Evolutionary conservation across 2,113 vertebrate genomes (phyloP).

Genomic region (Lathamus discolor): DNA sequence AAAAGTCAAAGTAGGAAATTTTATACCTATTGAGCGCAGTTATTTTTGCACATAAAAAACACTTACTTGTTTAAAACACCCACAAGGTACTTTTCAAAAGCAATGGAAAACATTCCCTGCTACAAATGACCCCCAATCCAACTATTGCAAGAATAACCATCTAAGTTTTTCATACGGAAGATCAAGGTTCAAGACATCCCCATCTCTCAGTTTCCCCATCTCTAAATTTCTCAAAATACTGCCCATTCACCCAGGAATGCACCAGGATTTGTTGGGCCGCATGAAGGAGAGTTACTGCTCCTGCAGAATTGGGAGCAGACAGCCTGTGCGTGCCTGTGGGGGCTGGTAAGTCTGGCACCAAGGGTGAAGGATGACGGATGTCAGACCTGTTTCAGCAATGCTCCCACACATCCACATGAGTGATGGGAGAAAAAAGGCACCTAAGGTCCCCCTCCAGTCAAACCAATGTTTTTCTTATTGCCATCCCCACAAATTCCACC

Average conservation of each 20-base stretch:
- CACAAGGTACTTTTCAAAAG: not conserved
- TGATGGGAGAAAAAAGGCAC: not conserved
- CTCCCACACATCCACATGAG: fast-evolving
- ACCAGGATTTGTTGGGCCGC: fast-evolving
- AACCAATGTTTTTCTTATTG: not conserved
- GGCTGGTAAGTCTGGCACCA: not conserved
- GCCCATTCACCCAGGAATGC: not conserved
- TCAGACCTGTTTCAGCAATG: not conserved
- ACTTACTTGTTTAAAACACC: not conserved
- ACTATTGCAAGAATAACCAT: not conserved
- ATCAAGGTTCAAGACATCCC: not conserved
- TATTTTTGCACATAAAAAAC: not conserved
- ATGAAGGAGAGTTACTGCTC: fast-evolving
- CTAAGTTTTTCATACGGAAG: not conserved
- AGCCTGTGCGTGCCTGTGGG: fast-evolving
- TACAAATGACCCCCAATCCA: not conserved
- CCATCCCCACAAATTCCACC: not conserved
- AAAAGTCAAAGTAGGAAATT: not conserved
- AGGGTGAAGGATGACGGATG: not conserved
- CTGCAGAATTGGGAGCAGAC: not conserved
- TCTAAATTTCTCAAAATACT: not conserved
- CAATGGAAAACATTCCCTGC: not conserved
- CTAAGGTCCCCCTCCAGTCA: not conserved
- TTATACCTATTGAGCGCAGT: not conserved
- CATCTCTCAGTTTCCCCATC: not conserved